Percentiles rank a stretch among this genome's conserved stretches.
phyloP scores from a whole-genome alignment of 2,888 invertebrate species.

The Zele albiditarsus region DNA sequence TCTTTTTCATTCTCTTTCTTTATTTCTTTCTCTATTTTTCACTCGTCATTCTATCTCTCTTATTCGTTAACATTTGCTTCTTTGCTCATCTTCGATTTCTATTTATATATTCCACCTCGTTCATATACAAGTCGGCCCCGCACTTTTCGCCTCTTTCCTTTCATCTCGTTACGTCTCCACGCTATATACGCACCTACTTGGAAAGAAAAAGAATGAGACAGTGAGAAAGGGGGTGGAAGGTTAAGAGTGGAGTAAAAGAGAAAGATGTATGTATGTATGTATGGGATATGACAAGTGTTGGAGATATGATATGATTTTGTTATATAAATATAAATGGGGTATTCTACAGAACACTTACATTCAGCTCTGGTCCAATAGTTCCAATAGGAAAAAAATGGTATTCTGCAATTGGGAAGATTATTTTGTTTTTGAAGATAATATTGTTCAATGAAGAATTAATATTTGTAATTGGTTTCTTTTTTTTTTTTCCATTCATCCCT shows the following conservation, averaged over 20 bases:
- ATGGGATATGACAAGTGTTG: neutral
- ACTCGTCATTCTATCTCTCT: slow-evolving; percentile 39
- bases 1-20: slow-evolving; percentile 36
- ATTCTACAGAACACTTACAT: no score
- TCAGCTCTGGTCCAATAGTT: no score
- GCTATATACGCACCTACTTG: slow-evolving; percentile 45
- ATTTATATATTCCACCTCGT: slow-evolving; percentile 70
- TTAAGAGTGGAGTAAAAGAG: neutral
- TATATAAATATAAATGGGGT: no score
- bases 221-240: neutral
- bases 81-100: slow-evolving; percentile 61
- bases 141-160: slow-evolving; percentile 64
- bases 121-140: slow-evolving; percentile 54
- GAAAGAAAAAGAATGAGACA: slow-evolving; percentile 13
- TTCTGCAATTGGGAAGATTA: no score
- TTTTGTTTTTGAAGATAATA: no score
- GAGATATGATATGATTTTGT: no score
- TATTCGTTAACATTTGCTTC: slow-evolving; percentile 34
- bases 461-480: no score
- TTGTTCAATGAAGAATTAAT: no score
- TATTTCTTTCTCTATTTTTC: slow-evolving; percentile 39
- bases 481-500: no score
- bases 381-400: no score
- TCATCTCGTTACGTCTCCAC: slow-evolving; percentile 69
- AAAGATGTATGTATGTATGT: neutral